These are phyloP conservation scores for Nyctereutes procyonoides DNA, from an alignment of 2,113 vertebrate species.

Conservation along the genomic window DNA sequence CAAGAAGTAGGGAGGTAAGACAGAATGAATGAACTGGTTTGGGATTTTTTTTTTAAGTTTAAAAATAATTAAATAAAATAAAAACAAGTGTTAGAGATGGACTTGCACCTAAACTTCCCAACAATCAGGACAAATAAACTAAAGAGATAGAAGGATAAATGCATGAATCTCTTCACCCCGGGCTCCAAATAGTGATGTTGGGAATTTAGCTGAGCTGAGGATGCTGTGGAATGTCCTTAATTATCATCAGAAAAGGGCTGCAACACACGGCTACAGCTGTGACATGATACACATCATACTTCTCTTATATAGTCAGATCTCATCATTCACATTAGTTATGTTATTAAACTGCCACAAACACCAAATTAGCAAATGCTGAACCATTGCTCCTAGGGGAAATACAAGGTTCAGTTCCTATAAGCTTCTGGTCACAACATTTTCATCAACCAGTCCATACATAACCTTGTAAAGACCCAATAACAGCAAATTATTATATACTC, in stretches of 20 bases:
- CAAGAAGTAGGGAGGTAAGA: neutral
- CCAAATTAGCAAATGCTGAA: neutral
- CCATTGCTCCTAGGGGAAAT: neutral
- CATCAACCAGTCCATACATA: neutral
- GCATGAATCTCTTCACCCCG: neutral
- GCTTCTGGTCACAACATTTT: neutral
- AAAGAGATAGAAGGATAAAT: neutral
- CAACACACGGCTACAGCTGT: neutral
- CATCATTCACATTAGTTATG: neutral
- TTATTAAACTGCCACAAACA: neutral
- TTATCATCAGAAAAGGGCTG: neutral
- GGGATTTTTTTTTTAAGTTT: neutral
- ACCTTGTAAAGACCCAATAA: neutral
- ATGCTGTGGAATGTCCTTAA: neutral
- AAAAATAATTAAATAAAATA: neutral
- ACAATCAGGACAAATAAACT: neutral
- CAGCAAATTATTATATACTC: neutral
- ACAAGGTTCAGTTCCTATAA: neutral
- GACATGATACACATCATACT: neutral
- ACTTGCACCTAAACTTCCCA: neutral
- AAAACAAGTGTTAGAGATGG: neutral
- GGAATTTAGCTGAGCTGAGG: neutral
- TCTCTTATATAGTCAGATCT: neutral
- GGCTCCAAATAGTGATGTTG: neutral
- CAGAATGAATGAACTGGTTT: neutral